Conservation (phyloP, 2,113 vertebrate genomes). For the Thalassoma bifasciatum region DNA sequence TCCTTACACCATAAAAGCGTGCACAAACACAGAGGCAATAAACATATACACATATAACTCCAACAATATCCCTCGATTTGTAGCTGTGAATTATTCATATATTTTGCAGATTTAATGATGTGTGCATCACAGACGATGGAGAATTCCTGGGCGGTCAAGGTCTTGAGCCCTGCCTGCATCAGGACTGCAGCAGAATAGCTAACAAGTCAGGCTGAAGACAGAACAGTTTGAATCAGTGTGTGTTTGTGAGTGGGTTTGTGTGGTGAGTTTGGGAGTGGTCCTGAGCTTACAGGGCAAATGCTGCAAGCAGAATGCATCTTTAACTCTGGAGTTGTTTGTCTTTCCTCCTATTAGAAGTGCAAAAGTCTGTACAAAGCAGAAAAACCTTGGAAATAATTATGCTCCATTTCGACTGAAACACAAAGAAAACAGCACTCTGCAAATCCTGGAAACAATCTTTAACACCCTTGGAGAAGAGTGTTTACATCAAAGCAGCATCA, state of each 20-base stretch:
- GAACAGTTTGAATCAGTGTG: conserved; percentile 13
- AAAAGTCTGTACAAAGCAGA: conserved; percentile 35
- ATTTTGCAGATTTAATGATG: conserved; percentile 78
- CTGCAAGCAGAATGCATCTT: conserved; percentile 70
- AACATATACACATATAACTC: conserved; percentile 18
- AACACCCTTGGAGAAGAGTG: conserved; percentile 56
- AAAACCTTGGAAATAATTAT: conserved; percentile 64
- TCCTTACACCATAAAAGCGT: not conserved
- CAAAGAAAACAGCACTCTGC: conserved; percentile 50
- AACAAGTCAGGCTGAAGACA: conserved; percentile 50
- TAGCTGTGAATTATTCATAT: conserved; percentile 77
- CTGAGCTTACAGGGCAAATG: conserved; percentile 61
- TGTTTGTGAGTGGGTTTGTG: conserved; percentile 9
- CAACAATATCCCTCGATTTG: conserved; percentile 52
- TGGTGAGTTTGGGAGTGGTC: conserved; percentile 12
- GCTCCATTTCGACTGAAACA: conserved; percentile 42
- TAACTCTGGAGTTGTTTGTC: conserved; percentile 71
- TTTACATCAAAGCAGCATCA: conserved; percentile 62
- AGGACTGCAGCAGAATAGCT: conserved; percentile 67
- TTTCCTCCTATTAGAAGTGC: conserved; percentile 48
- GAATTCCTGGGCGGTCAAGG: conserved; percentile 70
- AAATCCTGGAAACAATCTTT: conserved; percentile 68
- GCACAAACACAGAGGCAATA: not conserved
- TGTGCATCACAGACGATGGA: conserved; percentile 51
- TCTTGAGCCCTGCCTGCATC: conserved; percentile 49